Base-by-base conservation (phyloP, 2,113 vertebrate genomes). In the Acanthochromis polyacanthus region DNA sequence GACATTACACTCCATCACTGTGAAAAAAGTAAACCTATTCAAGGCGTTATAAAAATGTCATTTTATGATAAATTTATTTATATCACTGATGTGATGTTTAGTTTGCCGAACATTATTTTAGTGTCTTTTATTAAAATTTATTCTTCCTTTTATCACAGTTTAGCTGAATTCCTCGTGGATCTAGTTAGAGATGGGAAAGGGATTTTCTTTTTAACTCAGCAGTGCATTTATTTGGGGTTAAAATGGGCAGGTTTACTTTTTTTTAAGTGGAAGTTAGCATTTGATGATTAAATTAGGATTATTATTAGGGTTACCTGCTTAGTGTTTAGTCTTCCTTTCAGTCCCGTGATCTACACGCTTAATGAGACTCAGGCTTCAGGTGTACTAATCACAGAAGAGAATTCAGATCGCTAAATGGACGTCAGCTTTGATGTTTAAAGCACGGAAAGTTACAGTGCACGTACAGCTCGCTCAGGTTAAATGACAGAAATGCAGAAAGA, bases 21-120 rank as follows among this genome's bases (percentile, higher is more conserved):
- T 96, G 96, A 98, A 99, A 99, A 99, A 99, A 99, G 97, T 99
- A 99, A 99, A 99, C 98, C 98, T 96, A 96, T 95, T 91, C 93
- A 95, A 93, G 93, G 93, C 86, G 92, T 94, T 95, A 96, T 95
- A 96, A 89, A 95, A 95, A 95, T 93, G 91, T 94, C 86, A 92
- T 89, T 95, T 88, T 94, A 92, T 91, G 78, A 95, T 88, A 85
- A 93, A 88, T 94, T 89, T 94, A 95, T 95, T 97, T 96, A 96
- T 95, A 94, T 93, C 90, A 93, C 94, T 93, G 93, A 62, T 69
- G 83, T 78, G 81, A 94, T 94, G 94, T 97, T 95, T 97, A 98
- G 94, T 95, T 96, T 95, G 94, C 95, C 84, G 95, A 94, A 94
- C 95, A 95, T 96, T 97, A 95, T 98, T 98, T 98, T 96, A 97